phyloP scores from a whole-genome alignment of 2,888 invertebrate species.

The Eupithecia pulchellata region DNA sequence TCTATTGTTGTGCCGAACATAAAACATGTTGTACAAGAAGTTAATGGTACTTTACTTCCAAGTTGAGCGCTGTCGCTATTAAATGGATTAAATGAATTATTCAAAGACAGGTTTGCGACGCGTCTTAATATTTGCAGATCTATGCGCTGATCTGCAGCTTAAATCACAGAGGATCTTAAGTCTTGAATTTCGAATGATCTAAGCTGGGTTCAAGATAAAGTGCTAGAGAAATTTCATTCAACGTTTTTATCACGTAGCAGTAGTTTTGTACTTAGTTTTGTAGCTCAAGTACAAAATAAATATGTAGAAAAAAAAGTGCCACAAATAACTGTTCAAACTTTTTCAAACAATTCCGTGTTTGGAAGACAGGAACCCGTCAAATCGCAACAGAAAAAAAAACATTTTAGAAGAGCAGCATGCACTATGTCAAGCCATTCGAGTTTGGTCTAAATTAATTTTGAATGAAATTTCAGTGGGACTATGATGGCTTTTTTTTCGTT shows the following conservation, averaged over 20 bases:
- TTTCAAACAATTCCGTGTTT: too few relatives aligned
- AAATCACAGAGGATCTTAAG: conserved; percentile 35
- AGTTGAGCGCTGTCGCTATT: conserved; percentile 61
- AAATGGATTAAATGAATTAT: conserved; percentile 82
- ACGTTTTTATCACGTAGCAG: too few relatives aligned
- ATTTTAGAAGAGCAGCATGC: too few relatives aligned
- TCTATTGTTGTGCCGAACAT: conserved; percentile 37
- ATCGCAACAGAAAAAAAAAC: too few relatives aligned
- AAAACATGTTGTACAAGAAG: conserved; percentile 40
- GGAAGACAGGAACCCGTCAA: too few relatives aligned
- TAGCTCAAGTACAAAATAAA: too few relatives aligned
- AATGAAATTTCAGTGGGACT: too few relatives aligned
- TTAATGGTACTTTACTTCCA: conserved; percentile 52
- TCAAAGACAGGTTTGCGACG: conserved; percentile 66
- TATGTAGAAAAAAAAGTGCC: background rate
- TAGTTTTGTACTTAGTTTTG: too few relatives aligned
- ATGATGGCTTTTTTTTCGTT: too few relatives aligned
- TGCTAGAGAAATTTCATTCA: too few relatives aligned
- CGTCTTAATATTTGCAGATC: conserved; percentile 55
- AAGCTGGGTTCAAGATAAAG: background rate
- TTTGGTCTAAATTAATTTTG: too few relatives aligned
- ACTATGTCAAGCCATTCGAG: too few relatives aligned
- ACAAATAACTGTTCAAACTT: background rate
- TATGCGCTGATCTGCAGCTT: conserved; percentile 38
- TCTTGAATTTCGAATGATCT: background rate